Evolutionary conservation across 2,888 invertebrate species (phyloP), one percentile per base, ranked within the genome.

Genomic region (Laspeyria flexula): DNA sequence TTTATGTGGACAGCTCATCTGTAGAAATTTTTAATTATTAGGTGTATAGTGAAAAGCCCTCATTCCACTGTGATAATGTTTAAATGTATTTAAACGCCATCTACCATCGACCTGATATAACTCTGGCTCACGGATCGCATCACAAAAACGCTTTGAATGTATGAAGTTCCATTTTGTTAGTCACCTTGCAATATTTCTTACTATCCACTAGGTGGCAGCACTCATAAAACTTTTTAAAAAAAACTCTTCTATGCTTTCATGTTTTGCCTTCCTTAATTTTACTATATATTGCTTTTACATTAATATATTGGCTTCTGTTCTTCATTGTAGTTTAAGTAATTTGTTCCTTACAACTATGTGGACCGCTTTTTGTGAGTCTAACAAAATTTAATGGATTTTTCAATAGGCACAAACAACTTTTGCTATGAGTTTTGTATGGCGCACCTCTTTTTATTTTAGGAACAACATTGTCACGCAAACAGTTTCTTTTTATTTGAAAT

Each of bases 131-230:
- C 18, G 13, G 0, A 7, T 25, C 3, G 7, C 4, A 7, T 25
- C 3, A 25, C 25, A 25, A 25, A 2, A 7, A 7, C 25, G 7
- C 25, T 7, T 25, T 25, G 25, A 25, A 25, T 6, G 3, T 3
- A 18, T 0, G 0, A 37, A 6, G 1, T 21, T 37, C 3, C n/a
- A 37, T 3, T 21, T 27, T n/a, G 0, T 10, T 3, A 15, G 10
- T 13, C 9, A 43, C 10, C 16, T 11, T 38, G 12, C 10, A 15
- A 5, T 11, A 12, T 33, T 40, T 35, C 5, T 0, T 9, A 15
- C 38, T 3, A 25, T 47, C 48, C 50, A 30, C 46, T 23, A 76
- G 76, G 61, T 71, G 77, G 77, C 76, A 74, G 59, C 55, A 70
- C 64, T 50, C 11, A 7, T 4, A 38, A 63, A 51, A 51, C 49